Evolutionary conservation across 2,113 vertebrate species (phyloP).

Genomic region (Aix galericulata): DNA sequence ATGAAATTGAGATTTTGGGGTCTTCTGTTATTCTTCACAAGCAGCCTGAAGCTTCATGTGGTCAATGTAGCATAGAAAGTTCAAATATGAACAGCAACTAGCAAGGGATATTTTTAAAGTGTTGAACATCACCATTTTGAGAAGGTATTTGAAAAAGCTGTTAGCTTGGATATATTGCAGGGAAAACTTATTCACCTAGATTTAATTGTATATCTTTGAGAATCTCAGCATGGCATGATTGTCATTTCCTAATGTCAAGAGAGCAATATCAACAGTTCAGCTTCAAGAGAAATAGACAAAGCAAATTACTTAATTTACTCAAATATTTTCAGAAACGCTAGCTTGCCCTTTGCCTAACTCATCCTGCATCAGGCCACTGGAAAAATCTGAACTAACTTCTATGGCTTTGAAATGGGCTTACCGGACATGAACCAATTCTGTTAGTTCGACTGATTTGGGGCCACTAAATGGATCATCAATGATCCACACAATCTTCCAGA

Average conservation of each 20-base stretch:
- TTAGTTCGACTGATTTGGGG: not conserved
- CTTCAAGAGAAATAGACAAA: not conserved
- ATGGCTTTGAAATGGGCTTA: not conserved
- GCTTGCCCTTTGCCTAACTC: not conserved
- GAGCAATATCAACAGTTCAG: not conserved
- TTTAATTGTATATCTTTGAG: not conserved
- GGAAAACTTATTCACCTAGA: not conserved
- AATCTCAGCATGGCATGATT: not conserved
- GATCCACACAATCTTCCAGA: not conserved
- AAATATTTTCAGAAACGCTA: not conserved
- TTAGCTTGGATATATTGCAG: not conserved
- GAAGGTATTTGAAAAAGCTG: not conserved
- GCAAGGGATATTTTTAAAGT: not conserved
- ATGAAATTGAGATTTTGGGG: not conserved
- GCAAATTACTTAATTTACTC: not conserved
- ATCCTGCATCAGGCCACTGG: not conserved
- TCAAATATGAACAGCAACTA: not conserved
- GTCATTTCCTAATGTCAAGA: not conserved
- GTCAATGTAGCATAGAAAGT: not conserved
- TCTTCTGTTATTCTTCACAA: not conserved
- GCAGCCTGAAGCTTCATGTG: not conserved
- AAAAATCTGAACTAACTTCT: not conserved
- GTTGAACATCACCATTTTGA: not conserved
- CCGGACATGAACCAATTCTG: not conserved
- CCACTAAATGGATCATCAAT: not conserved